Evolutionary conservation across 2,888 invertebrate genomes (phyloP).

Genomic region (Rhopalosiphum nymphaeae): DNA sequence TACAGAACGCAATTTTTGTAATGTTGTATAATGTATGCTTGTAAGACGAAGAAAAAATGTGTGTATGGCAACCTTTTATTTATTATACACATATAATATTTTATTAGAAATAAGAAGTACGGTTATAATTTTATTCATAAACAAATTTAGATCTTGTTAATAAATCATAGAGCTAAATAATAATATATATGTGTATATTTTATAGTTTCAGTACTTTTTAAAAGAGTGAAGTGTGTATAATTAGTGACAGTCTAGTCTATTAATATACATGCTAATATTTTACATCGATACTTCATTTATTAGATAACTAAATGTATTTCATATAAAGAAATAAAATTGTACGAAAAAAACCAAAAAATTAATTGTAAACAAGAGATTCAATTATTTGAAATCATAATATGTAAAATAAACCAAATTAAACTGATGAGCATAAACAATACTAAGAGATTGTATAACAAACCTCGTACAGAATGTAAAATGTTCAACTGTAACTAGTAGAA

Average conservation of each 20-base stretch:
- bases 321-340: constrained; percentile 28
- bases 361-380: constrained; percentile 52
- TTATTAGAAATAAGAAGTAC: neutral
- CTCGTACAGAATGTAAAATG: neutral
- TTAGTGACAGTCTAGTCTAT: neutral
- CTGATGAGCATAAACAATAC: constrained; percentile 33
- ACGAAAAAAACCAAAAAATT: constrained; percentile 18
- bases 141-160: neutral
- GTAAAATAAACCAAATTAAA: constrained; percentile 38
- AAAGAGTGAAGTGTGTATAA: neutral
- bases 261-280: neutral
- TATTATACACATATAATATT: neutral
- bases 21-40: neutral
- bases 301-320: neutral
- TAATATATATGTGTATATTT: neutral
- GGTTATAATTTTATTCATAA: neutral
- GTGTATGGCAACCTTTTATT: neutral
- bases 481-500: constrained; percentile 28
- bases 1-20: neutral
- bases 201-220: neutral
- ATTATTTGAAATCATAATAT: constrained; percentile 33
- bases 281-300: constrained; percentile 14
- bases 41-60: neutral
- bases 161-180: neutral
- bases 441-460: constrained; percentile 16